Evolutionary conservation across 2,113 vertebrate species (phyloP).

Genomic region (Poeciliopsis retropinna): DNA sequence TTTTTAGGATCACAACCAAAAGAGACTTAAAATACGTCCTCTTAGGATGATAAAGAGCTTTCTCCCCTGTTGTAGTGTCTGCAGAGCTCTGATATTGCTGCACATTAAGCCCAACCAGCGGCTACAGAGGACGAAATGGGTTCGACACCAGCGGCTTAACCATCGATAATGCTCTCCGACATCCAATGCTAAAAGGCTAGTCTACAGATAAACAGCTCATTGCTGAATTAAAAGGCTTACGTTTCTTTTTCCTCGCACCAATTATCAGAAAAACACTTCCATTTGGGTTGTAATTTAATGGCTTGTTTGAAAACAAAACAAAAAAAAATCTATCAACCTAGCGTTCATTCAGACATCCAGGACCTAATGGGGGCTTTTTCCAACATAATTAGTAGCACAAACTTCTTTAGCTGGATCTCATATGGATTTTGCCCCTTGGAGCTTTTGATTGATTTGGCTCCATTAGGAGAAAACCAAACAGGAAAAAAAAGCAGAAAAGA

Average conservation of each 20-base stretch:
- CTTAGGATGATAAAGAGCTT: conserved; percentile 4
- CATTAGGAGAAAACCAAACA: conserved; percentile 37
- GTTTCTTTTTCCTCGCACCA: conserved; percentile 38
- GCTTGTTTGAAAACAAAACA: conserved; percentile 20
- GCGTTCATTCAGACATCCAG: conserved; percentile 49
- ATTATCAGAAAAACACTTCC: conserved; percentile 56
- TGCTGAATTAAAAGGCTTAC: conserved; percentile 31
- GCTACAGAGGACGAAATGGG: conserved; percentile 28
- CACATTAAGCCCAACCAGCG: conserved; percentile 14
- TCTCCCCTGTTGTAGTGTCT: background rate
- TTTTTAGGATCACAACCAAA: conserved; percentile 4
- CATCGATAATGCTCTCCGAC: conserved; percentile 45
- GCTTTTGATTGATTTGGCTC: conserved; percentile 54
- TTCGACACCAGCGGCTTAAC: conserved; percentile 33
- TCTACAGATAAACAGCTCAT: conserved; percentile 4
- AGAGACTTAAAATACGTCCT: conserved; percentile 1
- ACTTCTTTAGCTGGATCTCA: conserved; percentile 36
- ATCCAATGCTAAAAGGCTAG: conserved; percentile 34
- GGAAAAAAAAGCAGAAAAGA: conserved; percentile 16
- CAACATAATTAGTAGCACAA: conserved; percentile 43
- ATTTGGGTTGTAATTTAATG: conserved; percentile 58
- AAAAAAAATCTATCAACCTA: conserved; percentile 39
- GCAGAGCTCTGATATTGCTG: background rate
- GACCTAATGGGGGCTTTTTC: conserved; percentile 49
- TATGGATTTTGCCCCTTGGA: conserved; percentile 54